A percentile compares a stretch with the other conserved stretches of the same genome.
Conservation (phyloP, 2,888 invertebrate species). For the Torymus texanus region DNA sequence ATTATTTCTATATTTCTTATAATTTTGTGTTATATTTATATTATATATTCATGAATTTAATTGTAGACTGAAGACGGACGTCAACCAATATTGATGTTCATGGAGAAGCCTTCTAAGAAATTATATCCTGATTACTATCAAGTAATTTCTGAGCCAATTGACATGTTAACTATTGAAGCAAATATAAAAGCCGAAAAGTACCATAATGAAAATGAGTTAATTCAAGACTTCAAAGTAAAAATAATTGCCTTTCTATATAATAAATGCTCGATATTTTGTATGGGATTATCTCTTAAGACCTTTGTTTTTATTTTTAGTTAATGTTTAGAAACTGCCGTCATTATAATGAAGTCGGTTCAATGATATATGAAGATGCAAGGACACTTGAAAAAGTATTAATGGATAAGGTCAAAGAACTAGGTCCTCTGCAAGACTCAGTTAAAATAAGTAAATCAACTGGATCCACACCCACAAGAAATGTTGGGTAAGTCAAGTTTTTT, state of each 20-base stretch:
- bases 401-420: conserved; percentile 87
- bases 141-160: conserved; percentile 94
- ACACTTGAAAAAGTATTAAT: conserved; percentile 89
- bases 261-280: not conserved
- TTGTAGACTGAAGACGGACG: conserved; percentile 84
- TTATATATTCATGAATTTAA: conserved; percentile 4
- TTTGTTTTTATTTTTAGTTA: conserved; percentile 78
- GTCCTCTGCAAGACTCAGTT: conserved; percentile 77
- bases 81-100: conserved; percentile 92
- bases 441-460: conserved; percentile 65
- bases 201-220: conserved; percentile 78
- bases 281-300: not conserved
- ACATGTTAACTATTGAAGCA: conserved; percentile 93
- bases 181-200: conserved; percentile 88
- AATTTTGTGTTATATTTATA: conserved; percentile 4
- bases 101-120: conserved; percentile 97
- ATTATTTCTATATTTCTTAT: not conserved
- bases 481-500: conserved; percentile 72
- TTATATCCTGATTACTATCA: conserved; percentile 97
- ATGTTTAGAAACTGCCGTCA: conserved; percentile 98
- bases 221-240: conserved; percentile 79
- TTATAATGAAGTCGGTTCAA: conserved; percentile 97
- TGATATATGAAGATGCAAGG: conserved; percentile 96
- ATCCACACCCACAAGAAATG: conserved; percentile 71
- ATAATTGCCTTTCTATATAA: conserved; percentile 5